Evolutionary conservation across 2,797 vertebrate species (phyloP).

Genomic region (Notoglanidium macrostoma): DNA sequence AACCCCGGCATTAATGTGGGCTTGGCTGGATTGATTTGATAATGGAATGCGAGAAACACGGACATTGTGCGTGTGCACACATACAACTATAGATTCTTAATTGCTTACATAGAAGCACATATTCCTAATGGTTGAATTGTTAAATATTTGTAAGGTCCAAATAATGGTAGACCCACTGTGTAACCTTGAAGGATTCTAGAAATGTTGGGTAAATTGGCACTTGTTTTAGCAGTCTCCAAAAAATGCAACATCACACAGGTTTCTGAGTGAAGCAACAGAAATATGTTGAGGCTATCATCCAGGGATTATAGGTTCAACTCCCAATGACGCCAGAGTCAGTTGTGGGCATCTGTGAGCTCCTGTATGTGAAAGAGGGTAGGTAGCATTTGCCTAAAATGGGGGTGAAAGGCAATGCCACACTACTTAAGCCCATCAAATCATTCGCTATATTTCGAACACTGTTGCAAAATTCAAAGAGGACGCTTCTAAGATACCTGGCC

Average conservation of each 20-base stretch:
- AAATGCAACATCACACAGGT: background rate
- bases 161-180: background rate
- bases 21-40: constrained; percentile 17
- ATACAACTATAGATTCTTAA: background rate
- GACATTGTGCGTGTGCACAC: background rate
- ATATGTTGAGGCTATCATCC: accelerated
- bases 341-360: background rate
- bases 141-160: background rate
- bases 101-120: background rate
- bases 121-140: background rate
- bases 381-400: background rate
- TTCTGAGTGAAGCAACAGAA: background rate
- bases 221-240: background rate
- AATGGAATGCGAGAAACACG: constrained; percentile 9
- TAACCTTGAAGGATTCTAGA: background rate
- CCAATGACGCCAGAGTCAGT: background rate
- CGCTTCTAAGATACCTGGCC: background rate
- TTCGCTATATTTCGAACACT: background rate
- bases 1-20: constrained; percentile 31
- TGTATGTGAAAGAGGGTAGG: constrained; percentile 3
- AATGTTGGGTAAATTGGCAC: background rate
- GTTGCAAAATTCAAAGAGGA: background rate
- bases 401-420: background rate
- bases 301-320: background rate
- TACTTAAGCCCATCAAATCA: background rate